phyloP scores from a whole-genome alignment of 1,140 invertebrate species.

The Chrysomallon squamiferum region DNA sequence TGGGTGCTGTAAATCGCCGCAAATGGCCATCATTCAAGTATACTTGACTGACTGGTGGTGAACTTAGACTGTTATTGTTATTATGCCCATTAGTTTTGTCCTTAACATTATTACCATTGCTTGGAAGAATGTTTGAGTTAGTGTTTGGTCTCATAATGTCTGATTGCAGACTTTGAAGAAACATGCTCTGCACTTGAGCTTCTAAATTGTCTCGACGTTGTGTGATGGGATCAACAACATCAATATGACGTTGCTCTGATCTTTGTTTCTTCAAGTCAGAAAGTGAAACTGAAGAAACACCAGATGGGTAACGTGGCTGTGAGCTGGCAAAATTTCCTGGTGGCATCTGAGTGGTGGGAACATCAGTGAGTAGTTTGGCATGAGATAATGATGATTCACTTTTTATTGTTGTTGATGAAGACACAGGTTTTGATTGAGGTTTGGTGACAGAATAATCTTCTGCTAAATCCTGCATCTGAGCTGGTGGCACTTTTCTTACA shows the following conservation, averaged over 20 bases:
- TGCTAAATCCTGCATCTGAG: too few relatives aligned
- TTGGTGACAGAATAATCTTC: too few relatives aligned
- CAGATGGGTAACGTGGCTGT: too few relatives aligned
- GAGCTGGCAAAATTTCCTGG: too few relatives aligned
- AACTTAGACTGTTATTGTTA: constrained; percentile 28
- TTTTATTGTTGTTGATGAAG: too few relatives aligned
- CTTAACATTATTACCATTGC: constrained; percentile 18
- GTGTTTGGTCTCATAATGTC: not conserved
- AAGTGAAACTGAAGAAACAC: constrained; percentile 11
- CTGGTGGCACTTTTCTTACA: too few relatives aligned
- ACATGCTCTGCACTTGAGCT: constrained; percentile 43
- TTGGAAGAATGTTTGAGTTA: not conserved
- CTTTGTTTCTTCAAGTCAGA: constrained; percentile 35
- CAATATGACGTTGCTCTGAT: constrained; percentile 6
- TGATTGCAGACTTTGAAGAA: constrained; percentile 31
- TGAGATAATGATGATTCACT: too few relatives aligned
- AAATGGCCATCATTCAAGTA: constrained; percentile 20
- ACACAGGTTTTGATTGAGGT: too few relatives aligned
- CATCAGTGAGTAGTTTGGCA: too few relatives aligned
- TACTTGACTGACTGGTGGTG: not conserved
- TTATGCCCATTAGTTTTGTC: constrained; percentile 40
- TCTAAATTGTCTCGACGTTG: constrained; percentile 27
- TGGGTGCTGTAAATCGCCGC: constrained; percentile 32
- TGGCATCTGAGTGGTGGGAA: too few relatives aligned
- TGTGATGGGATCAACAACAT: constrained; percentile 16